Evolutionary conservation across 2,113 vertebrate species (phyloP), one percentile per base, ranked within the genome.

Genomic region (Bettongia penicillata): DNA sequence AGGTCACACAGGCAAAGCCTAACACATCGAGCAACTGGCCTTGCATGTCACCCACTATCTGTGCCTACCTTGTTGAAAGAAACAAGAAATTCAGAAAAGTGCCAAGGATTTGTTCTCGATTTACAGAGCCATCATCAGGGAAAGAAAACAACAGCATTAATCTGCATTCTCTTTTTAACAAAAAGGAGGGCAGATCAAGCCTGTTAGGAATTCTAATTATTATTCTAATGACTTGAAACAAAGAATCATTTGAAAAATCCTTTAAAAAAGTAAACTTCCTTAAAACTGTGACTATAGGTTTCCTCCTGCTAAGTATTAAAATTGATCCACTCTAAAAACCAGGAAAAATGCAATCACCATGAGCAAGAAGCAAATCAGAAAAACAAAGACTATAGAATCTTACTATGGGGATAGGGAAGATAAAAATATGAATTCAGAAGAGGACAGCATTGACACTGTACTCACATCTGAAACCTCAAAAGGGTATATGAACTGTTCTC

Each of bases 211-310:
- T 97, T 97, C 50, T 50, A 94, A 14, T 53, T 96, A 94, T 84
- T 91, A 31, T 91, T 93, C 61, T 90, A 48, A 51, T 0, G 91
- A 1, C 49, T 53, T 90, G 25, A 92, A 91, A 94, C 37, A 68
- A 89, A 93, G 91, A 61, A 31, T 94, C 96, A 10, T 26, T 98
- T 97, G 31, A 0, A n/a, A 68, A 25, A 24, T 53, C 11, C 96
- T 6, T 31, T 50, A 50, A 96, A 52, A 23, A 97, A 48, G 5
- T 94, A 97, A 98, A 97, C 92, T 97, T 43, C 57, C 91, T 93
- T 90, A 24, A 96, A 94, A 92, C 43, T 93, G 19, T 92, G 93
- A 93, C 93, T 51, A 92, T 94, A 47, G 3, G 1, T 94, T 97
- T 97, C 55, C 55, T 53, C 96, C 77, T 53, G 43, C 31, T 53